phyloP scores from a whole-genome alignment of 2,797 vertebrate species.

The Distichodus sexfasciatus region DNA sequence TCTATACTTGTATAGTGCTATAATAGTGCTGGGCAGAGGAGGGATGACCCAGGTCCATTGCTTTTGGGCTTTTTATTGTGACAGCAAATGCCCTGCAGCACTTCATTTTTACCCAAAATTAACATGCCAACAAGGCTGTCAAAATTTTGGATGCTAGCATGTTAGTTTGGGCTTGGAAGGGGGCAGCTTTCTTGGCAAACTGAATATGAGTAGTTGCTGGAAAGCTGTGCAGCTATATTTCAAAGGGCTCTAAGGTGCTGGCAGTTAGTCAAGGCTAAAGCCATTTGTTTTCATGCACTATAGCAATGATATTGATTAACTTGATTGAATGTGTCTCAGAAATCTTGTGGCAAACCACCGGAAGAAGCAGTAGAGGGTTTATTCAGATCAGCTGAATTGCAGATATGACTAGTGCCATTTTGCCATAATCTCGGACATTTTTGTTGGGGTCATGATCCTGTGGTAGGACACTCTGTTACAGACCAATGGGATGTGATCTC shows the following conservation, averaged over 20 bases:
- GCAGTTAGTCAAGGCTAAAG: slow-evolving; percentile 4
- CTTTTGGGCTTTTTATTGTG: too few species aligned
- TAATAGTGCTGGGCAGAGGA: not conserved
- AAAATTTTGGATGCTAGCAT: too few species aligned
- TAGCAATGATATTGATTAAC: slow-evolving; percentile 19
- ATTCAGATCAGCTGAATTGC: too few species aligned
- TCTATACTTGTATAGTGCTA: not conserved
- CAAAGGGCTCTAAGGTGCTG: not conserved
- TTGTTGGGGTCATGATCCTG: too few species aligned
- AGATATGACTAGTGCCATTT: too few species aligned
- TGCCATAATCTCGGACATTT: too few species aligned
- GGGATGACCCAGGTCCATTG: not conserved
- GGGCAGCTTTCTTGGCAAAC: not conserved
- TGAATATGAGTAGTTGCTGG: not conserved
- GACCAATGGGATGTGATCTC: too few species aligned
- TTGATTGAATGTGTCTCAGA: not conserved
- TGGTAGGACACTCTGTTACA: too few species aligned
- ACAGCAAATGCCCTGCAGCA: too few species aligned
- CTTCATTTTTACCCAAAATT: too few species aligned
- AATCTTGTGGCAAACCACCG: not conserved
- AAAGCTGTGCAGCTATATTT: slow-evolving; percentile 3
- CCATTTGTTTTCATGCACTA: slow-evolving; percentile 14
- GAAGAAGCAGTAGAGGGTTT: not conserved
- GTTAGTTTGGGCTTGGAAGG: too few species aligned
- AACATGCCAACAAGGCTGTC: too few species aligned